These are phyloP conservation scores for Naja naja DNA, from an alignment of 2,113 vertebrate species.

Conservation along the genomic window DNA sequence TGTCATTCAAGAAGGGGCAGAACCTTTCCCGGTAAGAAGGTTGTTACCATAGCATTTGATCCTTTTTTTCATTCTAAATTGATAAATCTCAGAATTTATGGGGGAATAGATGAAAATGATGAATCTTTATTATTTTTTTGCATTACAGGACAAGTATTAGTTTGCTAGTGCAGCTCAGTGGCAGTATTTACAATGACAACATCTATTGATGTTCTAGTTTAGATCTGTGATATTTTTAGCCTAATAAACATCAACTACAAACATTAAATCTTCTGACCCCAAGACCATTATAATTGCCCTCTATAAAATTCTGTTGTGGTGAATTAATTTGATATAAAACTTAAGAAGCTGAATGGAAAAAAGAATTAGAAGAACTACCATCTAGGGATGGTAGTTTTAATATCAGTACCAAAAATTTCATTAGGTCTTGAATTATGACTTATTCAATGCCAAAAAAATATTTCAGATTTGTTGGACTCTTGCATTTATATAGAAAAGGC, in stretches of 20 bases:
- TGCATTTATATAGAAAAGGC: not conserved
- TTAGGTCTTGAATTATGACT: not conserved
- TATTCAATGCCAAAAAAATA: not conserved
- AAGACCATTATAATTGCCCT: not conserved
- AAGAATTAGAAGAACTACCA: too few relatives aligned
- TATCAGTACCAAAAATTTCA: not conserved
- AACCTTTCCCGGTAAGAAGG: conserved; percentile 91
- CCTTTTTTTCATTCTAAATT: not conserved
- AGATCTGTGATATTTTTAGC: not conserved
- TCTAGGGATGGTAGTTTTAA: not conserved
- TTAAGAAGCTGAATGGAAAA: not conserved
- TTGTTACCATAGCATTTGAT: not conserved
- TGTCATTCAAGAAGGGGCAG: conserved; percentile 97
- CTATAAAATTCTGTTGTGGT: not conserved
- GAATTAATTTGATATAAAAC: not conserved
- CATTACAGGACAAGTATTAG: not conserved
- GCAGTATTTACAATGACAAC: not conserved
- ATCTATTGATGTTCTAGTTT: not conserved
- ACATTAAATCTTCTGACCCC: not conserved
- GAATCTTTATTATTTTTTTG: not conserved
- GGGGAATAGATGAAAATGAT: not conserved
- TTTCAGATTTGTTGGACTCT: not conserved
- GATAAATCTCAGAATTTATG: not conserved
- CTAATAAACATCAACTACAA: not conserved
- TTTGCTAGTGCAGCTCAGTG: not conserved